Percentiles rank a stretch among this genome's conserved stretches.
phyloP scores from a whole-genome alignment of 2,797 vertebrate species.

The Momotus momota region DNA sequence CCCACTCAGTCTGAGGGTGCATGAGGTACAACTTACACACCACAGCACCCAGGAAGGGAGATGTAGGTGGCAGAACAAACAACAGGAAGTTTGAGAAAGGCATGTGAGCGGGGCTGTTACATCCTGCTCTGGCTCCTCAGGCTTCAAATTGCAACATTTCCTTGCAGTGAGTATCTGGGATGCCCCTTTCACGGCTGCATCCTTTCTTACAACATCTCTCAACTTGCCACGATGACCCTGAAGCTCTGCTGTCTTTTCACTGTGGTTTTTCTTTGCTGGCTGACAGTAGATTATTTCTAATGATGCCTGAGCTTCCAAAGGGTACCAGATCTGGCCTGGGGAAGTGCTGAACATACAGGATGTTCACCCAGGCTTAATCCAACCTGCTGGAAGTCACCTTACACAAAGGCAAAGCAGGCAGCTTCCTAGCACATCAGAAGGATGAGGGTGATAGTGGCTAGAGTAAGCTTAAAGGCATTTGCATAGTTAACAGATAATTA shows the following conservation, averaged over 20 bases:
- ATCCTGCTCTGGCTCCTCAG: neutral
- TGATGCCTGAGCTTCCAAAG: neutral
- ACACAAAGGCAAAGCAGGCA: neutral
- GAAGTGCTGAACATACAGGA: neutral
- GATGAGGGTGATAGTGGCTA: neutral
- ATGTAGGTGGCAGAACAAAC: slow-evolving; percentile 35
- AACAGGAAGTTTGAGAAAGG: slow-evolving; percentile 41
- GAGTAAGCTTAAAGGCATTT: no score
- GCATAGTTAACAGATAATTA: no score
- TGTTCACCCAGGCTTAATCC: neutral
- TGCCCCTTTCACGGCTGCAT: neutral
- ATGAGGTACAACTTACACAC: neutral
- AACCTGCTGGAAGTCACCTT: neutral
- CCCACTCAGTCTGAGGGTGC: neutral
- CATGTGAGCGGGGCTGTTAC: neutral
- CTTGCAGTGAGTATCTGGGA: neutral
- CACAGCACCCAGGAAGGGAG: neutral
- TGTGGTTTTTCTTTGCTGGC: neutral
- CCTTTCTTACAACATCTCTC: neutral
- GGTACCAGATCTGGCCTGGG: neutral
- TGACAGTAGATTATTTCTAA: neutral
- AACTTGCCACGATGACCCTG: neutral
- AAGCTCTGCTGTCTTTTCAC: neutral
- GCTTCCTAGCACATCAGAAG: neutral
- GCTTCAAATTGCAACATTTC: neutral